These are phyloP conservation scores for Leucania comma DNA, from an alignment of 2,888 invertebrate genomes.

Conservation along the genomic window DNA sequence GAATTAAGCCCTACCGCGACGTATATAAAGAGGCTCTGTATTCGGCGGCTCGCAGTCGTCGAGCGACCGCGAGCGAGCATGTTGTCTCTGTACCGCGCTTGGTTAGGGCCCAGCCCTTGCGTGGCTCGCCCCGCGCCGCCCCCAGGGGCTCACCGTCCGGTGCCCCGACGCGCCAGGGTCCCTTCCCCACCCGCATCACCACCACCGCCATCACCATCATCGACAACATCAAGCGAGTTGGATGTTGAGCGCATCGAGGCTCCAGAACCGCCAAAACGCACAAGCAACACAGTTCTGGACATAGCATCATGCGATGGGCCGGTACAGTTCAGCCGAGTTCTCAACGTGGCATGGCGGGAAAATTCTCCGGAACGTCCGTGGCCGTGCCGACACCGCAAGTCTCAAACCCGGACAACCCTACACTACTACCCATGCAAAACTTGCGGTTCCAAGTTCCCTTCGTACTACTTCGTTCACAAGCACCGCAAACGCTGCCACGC, in stretches of 20 bases:
- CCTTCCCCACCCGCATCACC: constrained; percentile 81
- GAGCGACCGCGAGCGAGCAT: constrained; percentile 73
- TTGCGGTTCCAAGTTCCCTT: constrained; percentile 97
- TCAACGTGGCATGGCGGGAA: constrained; percentile 94
- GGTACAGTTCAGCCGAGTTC: constrained; percentile 95
- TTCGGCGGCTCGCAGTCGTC: constrained; percentile 71
- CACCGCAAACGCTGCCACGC: constrained; percentile 96
- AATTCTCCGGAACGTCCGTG: constrained; percentile 92
- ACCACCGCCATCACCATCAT: constrained; percentile 82
- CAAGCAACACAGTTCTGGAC: constrained; percentile 92
- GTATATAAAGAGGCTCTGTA: constrained; percentile 73
- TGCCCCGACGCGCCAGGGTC: constrained; percentile 80
- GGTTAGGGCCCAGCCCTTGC: constrained; percentile 88
- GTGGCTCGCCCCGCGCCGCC: constrained; percentile 86
- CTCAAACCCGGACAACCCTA: constrained; percentile 92
- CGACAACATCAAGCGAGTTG: constrained; percentile 85
- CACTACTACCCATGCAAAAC: constrained; percentile 98
- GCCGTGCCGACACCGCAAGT: constrained; percentile 96
- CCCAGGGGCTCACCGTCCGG: constrained; percentile 87
- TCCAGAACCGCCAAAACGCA: constrained; percentile 72
- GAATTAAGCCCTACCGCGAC: constrained; percentile 45
- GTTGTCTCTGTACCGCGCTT: constrained; percentile 89
- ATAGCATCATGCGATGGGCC: constrained; percentile 98
- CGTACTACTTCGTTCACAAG: constrained; percentile 98
- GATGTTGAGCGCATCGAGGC: constrained; percentile 85